Evolutionary conservation across 1,140 invertebrate species (phyloP).

Genomic region (Homalodisca vitripennis): DNA sequence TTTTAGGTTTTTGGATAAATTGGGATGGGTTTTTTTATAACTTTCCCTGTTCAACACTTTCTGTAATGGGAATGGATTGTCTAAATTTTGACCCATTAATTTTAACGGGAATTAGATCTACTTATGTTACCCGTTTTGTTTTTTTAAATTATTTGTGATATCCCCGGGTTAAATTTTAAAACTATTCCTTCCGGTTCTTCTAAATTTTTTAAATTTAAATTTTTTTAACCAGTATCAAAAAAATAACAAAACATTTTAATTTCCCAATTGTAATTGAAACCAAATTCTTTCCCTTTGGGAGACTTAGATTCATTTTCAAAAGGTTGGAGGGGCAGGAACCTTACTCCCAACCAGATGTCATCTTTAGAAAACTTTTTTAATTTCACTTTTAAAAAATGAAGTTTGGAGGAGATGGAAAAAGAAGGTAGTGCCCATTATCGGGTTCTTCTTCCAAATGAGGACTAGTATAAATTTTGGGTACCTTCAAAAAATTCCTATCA

Average conservation of each 20-base stretch:
- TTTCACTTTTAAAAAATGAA: neutral
- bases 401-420: neutral
- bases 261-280: constrained; percentile 44
- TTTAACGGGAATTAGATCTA: too few species aligned
- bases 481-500: constrained; percentile 43
- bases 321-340: constrained; percentile 63
- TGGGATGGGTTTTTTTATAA: constrained; percentile 26
- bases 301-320: constrained; percentile 53
- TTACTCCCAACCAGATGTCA: constrained; percentile 55
- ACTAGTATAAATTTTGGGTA: constrained; percentile 40
- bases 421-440: neutral
- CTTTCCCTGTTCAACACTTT: neutral
- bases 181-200: constrained; percentile 13
- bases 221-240: neutral
- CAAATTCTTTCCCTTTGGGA: constrained; percentile 45
- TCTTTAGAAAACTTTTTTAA: neutral
- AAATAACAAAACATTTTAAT: constrained; percentile 29
- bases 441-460: constrained; percentile 32
- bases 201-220: neutral
- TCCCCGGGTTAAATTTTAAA: neutral
- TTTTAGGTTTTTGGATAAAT: neutral
- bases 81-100: too few species aligned
- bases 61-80: too few species aligned
- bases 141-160: too few species aligned
- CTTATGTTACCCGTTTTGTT: too few species aligned